These are phyloP conservation scores for Parochlus steinenii DNA, from an alignment of 2,888 invertebrate species.

Conservation along the genomic window DNA sequence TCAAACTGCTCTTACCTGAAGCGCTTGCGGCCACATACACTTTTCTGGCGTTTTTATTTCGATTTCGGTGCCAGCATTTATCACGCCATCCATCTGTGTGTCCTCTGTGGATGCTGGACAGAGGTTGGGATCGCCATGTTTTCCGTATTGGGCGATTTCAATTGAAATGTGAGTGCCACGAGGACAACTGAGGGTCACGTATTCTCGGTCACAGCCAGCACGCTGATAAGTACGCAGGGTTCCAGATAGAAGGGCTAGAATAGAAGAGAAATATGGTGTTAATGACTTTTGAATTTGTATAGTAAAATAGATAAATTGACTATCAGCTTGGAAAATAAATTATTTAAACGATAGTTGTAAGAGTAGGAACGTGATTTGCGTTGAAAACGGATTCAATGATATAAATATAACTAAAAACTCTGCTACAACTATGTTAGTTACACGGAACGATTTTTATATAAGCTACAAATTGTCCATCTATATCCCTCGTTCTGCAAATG, in stretches of 20 bases:
- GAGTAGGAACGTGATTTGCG: no score
- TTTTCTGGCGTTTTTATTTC: constrained; percentile 40
- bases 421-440: no score
- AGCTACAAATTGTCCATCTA: no score
- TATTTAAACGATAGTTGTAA: no score
- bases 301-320: no score
- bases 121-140: constrained; percentile 31
- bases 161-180: constrained; percentile 81
- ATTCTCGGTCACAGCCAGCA: constrained; percentile 83
- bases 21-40: constrained; percentile 50
- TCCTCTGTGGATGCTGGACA: constrained; percentile 28
- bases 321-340: no score
- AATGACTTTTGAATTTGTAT: no score
- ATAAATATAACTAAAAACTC: no score
- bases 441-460: no score
- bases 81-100: constrained; percentile 22
- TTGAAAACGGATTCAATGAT: no score
- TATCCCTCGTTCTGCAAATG: no score
- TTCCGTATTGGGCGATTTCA: constrained; percentile 79
- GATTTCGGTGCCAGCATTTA: constrained; percentile 31
- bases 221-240: constrained; percentile 81
- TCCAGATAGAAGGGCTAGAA: constrained; percentile 72
- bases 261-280: constrained; percentile 18
- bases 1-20: constrained; percentile 45
- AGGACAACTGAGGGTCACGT: constrained; percentile 76